Conservation (phyloP, 2,797 vertebrate species). For the Pachyuromys duprasi region DNA sequence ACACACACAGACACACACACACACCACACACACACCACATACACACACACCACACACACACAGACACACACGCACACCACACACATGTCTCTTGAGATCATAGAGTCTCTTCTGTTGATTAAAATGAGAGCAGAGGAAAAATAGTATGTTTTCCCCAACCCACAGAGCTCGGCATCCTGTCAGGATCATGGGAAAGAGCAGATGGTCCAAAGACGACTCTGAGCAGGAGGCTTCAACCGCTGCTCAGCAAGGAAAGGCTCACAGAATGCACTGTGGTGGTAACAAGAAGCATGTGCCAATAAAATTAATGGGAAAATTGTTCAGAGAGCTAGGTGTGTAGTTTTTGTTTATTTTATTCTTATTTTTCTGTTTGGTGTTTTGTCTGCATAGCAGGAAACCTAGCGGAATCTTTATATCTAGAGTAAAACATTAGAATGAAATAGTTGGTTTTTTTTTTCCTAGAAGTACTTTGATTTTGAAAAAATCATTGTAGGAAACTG, state of each 20-base stretch:
- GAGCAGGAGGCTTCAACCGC: background rate
- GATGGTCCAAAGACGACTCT: background rate
- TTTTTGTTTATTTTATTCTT: background rate
- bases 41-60: background rate
- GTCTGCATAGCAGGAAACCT: background rate
- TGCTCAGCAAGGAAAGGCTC: background rate
- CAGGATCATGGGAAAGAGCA: background rate
- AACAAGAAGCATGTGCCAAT: background rate
- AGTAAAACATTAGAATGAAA: background rate
- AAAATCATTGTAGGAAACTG: background rate
- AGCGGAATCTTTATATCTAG: background rate
- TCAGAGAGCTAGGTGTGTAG: background rate
- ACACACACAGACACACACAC: background rate
- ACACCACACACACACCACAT: too few species aligned
- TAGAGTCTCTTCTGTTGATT: background rate
- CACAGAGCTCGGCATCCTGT: background rate
- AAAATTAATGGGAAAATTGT: background rate
- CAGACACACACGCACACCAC: background rate
- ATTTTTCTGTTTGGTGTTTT: background rate
- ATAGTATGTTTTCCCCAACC: background rate
- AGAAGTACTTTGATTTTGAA: background rate
- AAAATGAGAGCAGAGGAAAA: background rate
- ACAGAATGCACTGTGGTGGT: background rate
- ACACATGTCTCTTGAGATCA: background rate
- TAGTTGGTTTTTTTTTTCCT: background rate